Evolutionary conservation across 2,113 vertebrate species (phyloP).

Genomic region (Anas platyrhynchos): DNA sequence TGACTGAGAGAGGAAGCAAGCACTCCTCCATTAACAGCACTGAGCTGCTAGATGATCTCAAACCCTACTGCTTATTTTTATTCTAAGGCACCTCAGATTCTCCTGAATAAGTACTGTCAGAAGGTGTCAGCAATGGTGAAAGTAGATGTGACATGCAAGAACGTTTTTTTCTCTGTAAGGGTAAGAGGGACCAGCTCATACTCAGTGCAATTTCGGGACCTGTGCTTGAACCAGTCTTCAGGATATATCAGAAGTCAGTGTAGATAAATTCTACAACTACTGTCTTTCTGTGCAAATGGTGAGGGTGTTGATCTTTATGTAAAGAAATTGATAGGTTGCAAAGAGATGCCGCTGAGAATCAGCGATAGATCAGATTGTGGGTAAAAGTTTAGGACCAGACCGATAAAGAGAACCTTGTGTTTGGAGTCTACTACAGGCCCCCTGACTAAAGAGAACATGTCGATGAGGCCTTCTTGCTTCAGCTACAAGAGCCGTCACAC

Average conservation of each 20-base stretch:
- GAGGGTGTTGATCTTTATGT: no score
- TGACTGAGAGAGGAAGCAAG: not conserved
- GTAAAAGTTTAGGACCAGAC: no score
- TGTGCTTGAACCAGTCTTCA: not conserved
- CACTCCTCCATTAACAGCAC: not conserved
- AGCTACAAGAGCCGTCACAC: no score
- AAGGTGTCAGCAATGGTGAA: rapidly evolving
- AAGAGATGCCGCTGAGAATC: no score
- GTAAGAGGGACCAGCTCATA: not conserved
- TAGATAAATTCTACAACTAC: not conserved
- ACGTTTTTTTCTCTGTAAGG: not conserved
- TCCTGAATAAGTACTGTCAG: not conserved
- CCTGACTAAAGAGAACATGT: no score
- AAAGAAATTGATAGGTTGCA: no score
- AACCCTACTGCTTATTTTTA: not conserved
- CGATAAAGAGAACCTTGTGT: no score
- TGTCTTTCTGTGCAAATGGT: not conserved
- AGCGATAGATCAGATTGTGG: no score
- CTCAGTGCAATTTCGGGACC: not conserved
- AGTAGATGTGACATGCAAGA: not conserved
- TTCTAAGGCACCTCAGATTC: not conserved
- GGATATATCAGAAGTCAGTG: not conserved
- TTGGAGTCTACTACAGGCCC: no score
- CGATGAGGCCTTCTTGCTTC: no score
- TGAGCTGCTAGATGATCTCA: not conserved